Evolutionary conservation across 2,797 vertebrate species (phyloP).

Genomic region (Megaceryle alcyon): DNA sequence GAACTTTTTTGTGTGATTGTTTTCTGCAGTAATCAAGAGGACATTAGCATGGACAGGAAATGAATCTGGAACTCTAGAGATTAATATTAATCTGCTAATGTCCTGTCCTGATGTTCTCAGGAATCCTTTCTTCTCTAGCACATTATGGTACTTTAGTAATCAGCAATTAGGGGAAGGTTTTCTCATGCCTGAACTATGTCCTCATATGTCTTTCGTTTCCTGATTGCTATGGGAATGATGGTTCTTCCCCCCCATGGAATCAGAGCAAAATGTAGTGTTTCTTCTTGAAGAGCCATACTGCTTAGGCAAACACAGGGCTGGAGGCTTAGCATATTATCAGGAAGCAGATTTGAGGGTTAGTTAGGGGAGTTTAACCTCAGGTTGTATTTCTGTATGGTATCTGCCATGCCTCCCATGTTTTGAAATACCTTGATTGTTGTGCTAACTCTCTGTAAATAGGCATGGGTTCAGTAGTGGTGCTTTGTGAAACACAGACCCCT

Average conservation of each 20-base stretch:
- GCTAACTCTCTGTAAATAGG: background rate
- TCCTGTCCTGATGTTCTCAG: slow-evolving; percentile 74
- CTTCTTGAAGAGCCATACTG: background rate
- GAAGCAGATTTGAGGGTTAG: background rate
- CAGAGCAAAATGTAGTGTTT: slow-evolving; percentile 56
- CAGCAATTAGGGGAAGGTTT: slow-evolving; percentile 71
- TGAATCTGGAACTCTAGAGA: slow-evolving; percentile 82
- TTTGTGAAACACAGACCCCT: background rate
- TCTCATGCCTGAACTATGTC: slow-evolving; percentile 66
- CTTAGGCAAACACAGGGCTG: background rate
- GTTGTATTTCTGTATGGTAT: background rate
- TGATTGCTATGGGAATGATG: slow-evolving; percentile 54
- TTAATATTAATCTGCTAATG: slow-evolving; percentile 84
- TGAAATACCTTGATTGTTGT: background rate
- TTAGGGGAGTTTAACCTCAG: background rate
- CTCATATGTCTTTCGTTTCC: slow-evolving; percentile 62
- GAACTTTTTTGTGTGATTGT: slow-evolving; percentile 76
- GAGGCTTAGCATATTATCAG: background rate
- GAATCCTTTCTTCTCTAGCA: slow-evolving; percentile 70
- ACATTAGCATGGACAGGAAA: slow-evolving; percentile 80
- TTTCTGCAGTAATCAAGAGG: slow-evolving; percentile 77
- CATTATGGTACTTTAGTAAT: slow-evolving; percentile 71
- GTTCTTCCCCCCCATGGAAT: slow-evolving; percentile 50
- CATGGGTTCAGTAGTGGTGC: background rate
- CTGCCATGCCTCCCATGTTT: background rate